Percentiles rank a stretch among this genome's conserved stretches.
Evolutionary conservation across 2,113 vertebrate species (phyloP).

Genomic region (Syrrhaptes paradoxus): DNA sequence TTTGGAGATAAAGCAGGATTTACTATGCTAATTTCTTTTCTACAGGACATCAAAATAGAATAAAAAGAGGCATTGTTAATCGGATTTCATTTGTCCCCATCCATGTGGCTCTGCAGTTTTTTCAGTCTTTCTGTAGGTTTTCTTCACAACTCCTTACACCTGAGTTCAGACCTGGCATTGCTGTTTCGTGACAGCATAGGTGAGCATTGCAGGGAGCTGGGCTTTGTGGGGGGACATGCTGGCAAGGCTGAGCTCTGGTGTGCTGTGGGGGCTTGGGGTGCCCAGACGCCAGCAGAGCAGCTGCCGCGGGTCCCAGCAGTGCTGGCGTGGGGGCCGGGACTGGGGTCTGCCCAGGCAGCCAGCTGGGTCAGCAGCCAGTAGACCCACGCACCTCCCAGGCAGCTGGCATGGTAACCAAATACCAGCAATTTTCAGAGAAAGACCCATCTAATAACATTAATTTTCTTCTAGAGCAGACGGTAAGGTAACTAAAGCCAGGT

Average conservation of each 20-base stretch:
- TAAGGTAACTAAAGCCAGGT: slow-evolving; percentile 76
- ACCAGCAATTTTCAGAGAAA: slow-evolving; percentile 67
- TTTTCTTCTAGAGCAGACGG: slow-evolving; percentile 77
- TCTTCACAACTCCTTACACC: background rate
- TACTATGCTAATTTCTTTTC: slow-evolving; percentile 67
- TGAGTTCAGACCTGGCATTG: background rate
- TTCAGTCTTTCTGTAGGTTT: background rate
- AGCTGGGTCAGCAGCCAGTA: slow-evolving; percentile 57
- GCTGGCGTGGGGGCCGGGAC: background rate
- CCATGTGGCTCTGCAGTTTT: background rate
- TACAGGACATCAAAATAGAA: slow-evolving; percentile 35
- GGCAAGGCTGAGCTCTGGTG: slow-evolving; percentile 24
- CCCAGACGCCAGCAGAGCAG: slow-evolving; percentile 72
- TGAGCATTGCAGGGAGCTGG: background rate
- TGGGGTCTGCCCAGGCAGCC: slow-evolving; percentile 31
- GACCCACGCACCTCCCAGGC: slow-evolving; percentile 62
- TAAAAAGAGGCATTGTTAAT: background rate
- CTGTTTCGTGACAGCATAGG: background rate
- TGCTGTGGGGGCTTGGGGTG: slow-evolving; percentile 67
- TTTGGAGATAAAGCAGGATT: slow-evolving; percentile 71
- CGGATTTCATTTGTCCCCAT: background rate
- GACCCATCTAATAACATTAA: slow-evolving; percentile 67
- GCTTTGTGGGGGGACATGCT: background rate
- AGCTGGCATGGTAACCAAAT: slow-evolving; percentile 78
- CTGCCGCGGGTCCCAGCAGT: slow-evolving; percentile 67